These are phyloP conservation scores for Ataeniobius toweri DNA, from an alignment of 2,797 vertebrate genomes.

Conservation along the genomic window DNA sequence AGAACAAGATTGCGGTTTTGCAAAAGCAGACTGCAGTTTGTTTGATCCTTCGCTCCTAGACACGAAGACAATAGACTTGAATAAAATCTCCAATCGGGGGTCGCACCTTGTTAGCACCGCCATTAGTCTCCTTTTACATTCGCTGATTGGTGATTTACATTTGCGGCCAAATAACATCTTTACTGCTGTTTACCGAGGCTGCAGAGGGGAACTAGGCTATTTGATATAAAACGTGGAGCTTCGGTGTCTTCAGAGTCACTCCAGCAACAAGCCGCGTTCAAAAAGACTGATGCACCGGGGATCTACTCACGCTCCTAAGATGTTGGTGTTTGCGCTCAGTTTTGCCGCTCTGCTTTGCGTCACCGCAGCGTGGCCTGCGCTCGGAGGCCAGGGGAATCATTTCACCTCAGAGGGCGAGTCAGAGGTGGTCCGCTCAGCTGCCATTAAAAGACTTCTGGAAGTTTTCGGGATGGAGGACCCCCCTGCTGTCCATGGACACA, in stretches of 20 bases:
- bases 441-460: slow-evolving; percentile 87
- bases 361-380: slow-evolving; percentile 56
- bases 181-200: slow-evolving; percentile 74
- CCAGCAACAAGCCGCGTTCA: slow-evolving; percentile 31
- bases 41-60: slow-evolving; percentile 66
- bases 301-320: slow-evolving; percentile 37
- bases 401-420: slow-evolving; percentile 54
- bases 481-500: slow-evolving; percentile 76
- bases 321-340: slow-evolving; percentile 68
- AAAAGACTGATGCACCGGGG: slow-evolving; percentile 7
- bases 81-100: slow-evolving; percentile 66
- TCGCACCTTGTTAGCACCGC: slow-evolving; percentile 89
- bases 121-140: slow-evolving; percentile 86
- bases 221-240: slow-evolving; percentile 77
- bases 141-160: slow-evolving; percentile 88
- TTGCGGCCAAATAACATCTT: slow-evolving; percentile 82
- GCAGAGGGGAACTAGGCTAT: slow-evolving; percentile 45
- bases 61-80: slow-evolving; percentile 51
- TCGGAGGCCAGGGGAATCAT: slow-evolving; percentile 51
- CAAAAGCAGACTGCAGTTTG: slow-evolving; percentile 43
- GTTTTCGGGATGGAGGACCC: slow-evolving; percentile 92
- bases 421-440: slow-evolving; percentile 76
- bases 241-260: slow-evolving; percentile 55
- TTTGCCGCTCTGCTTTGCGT: slow-evolving; percentile 46
- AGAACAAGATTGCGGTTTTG: background rate